phyloP scores from a whole-genome alignment of 2,888 invertebrate species.

The Brachyptera putata region DNA sequence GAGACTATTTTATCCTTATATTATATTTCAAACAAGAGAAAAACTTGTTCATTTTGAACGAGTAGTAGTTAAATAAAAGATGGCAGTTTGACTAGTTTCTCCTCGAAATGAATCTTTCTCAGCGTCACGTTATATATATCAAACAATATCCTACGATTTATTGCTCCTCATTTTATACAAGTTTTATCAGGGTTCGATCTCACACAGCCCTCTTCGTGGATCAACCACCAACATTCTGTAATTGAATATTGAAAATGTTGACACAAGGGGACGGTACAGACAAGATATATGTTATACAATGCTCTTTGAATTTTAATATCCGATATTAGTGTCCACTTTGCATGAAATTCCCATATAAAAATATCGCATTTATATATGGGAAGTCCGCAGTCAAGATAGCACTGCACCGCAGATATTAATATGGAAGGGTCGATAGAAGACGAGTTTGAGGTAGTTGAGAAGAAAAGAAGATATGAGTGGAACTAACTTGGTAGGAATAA shows the following conservation, averaged over 20 bases:
- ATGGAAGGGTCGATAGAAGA: background rate
- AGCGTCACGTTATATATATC: background rate
- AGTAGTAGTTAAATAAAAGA: background rate
- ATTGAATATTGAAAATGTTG: slow-evolving; percentile 35
- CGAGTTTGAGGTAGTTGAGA: background rate
- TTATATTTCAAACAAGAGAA: no score
- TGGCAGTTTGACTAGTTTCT: background rate
- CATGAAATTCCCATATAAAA: slow-evolving; percentile 21
- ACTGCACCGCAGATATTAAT: background rate
- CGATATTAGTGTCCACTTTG: slow-evolving; percentile 20
- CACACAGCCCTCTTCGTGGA: background rate
- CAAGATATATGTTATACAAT: slow-evolving; percentile 16
- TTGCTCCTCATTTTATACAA: background rate
- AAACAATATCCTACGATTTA: slow-evolving; percentile 20
- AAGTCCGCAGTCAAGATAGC: background rate
- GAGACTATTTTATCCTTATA: no score
- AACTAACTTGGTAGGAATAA: no score
- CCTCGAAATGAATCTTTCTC: slow-evolving; percentile 3
- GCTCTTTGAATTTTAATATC: slow-evolving; percentile 22
- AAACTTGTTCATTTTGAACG: background rate
- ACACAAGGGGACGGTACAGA: slow-evolving; percentile 17
- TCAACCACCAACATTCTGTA: slow-evolving; percentile 22
- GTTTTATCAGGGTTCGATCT: background rate
- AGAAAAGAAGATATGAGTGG: background rate
- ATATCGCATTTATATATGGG: slow-evolving; percentile 4